Evolutionary conservation across 2,113 vertebrate species (phyloP), one percentile per base, ranked within the genome.

Genomic region (Xenopus tropicalis): DNA sequence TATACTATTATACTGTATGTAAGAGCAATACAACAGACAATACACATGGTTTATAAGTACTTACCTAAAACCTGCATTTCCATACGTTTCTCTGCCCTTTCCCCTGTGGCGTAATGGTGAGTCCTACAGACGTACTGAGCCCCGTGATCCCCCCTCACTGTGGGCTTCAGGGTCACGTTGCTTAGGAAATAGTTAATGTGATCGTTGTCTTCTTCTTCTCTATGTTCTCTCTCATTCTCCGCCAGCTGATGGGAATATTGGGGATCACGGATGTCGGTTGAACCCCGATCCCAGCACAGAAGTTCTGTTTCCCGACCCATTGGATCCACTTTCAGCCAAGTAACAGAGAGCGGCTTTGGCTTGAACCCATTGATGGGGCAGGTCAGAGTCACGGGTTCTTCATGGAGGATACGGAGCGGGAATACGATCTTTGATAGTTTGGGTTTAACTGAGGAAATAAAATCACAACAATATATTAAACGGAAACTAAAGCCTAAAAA

Each of bases 281-380:
- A 7, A 14, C 42, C 1, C 12, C 14, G 29, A 22, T 54, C 6
- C 22, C 22, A 67, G 7, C 14, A 37, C 51, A 71, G 29, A 23
- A 79, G 23, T 57, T 79, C 48, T 14, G 57, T 57, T 25, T 51
- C 51, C 24, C 16, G 12, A 8, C 17, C 10, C 8, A 42, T 20
- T 24, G 16, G 6, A 10, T 66, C 14, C 19, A 7, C 14, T 67
- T 59, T 76, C 57, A 62, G 54, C 78, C 78, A 79, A n/a, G 64
- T 71, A 43, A 79, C 66, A 14, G 22, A 8, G 17, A 76, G 29
- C 5, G 69, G 29, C 29, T 59, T 71, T 11, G 78, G 73, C n/a
- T 76, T 79, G n/a, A 79, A 79, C 25, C 63, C 73, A 57, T 22
- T 71, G 16, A 79, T 72, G 13, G 72, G 48, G 17, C 78, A 79